A percentile compares a stretch with the other conserved stretches of the same genome.
Evolutionary conservation across 2,888 invertebrate species (phyloP).

Genomic region (Bruchidius siliquastri): DNA sequence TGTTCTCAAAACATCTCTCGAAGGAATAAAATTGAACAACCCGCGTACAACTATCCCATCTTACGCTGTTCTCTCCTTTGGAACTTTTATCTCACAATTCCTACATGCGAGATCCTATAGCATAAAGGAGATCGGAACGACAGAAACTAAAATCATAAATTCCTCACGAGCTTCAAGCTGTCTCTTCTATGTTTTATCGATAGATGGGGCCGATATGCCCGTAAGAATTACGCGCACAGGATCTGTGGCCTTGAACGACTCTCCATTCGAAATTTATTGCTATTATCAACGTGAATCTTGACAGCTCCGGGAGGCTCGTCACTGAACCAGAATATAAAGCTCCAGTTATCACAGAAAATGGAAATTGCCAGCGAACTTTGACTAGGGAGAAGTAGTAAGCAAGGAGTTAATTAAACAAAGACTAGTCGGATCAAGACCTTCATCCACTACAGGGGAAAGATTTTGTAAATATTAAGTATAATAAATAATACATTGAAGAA

Average conservation of each 20-base stretch:
- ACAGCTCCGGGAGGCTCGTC: not conserved
- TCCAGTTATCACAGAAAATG: too few species aligned
- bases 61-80: not conserved
- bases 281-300: slow-evolving; percentile 29
- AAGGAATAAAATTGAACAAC: not conserved
- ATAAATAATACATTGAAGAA: too few species aligned
- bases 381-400: too few species aligned
- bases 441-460: too few species aligned
- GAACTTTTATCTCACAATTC: not conserved
- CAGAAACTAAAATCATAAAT: slow-evolving; percentile 38
- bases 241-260: slow-evolving; percentile 39
- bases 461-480: too few species aligned
- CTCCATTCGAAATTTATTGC: slow-evolving; percentile 39
- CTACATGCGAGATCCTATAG: not conserved
- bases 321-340: not conserved
- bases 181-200: slow-evolving; percentile 39
- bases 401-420: too few species aligned
- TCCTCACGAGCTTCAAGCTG: slow-evolving; percentile 39
- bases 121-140: not conserved
- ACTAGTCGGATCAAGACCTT: too few species aligned
- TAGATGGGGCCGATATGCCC: slow-evolving; percentile 39
- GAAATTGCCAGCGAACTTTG: too few species aligned
- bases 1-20: too few species aligned
- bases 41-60: not conserved
- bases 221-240: slow-evolving; percentile 37